These are phyloP conservation scores for Aphis craccivora DNA, from an alignment of 1,140 invertebrate species.

Conservation along the genomic window DNA sequence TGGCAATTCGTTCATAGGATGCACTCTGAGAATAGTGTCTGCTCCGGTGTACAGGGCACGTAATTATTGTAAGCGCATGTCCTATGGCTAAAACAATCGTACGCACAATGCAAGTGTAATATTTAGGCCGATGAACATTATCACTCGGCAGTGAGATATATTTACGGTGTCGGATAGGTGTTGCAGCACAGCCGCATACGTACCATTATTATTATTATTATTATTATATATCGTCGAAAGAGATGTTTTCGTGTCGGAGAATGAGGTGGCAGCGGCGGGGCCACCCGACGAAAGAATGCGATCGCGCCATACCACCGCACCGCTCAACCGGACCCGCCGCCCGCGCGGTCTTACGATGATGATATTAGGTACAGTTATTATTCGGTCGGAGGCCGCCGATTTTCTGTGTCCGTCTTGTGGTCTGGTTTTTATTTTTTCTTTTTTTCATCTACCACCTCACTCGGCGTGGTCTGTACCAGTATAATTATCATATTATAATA, in stretches of 20 bases:
- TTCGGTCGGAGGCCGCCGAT: neutral
- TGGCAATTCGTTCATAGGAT: neutral
- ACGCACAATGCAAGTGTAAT: neutral
- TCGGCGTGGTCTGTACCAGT: neutral
- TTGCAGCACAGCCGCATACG: neutral
- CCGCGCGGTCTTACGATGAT: neutral
- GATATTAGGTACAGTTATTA: conserved; percentile 41
- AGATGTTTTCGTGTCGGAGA: neutral
- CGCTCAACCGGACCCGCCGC: conserved; percentile 39
- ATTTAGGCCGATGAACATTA: neutral
- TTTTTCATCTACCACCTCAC: neutral
- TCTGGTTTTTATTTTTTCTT: conserved; percentile 26
- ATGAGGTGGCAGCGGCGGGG: neutral
- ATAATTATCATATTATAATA: neutral
- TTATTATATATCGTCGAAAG: neutral
- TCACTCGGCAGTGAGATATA: neutral
- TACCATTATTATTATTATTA: neutral
- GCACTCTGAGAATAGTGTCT: neutral
- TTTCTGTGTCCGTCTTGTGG: conserved; percentile 11
- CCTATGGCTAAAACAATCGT: neutral
- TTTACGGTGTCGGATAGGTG: neutral
- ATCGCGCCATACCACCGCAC: conserved; percentile 23
- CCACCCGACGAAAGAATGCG: conserved; percentile 55
- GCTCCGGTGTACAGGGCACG: neutral
- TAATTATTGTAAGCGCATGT: neutral